Evolutionary conservation across 2,888 invertebrate species (phyloP).

Genomic region (Oscheius onirici): DNA sequence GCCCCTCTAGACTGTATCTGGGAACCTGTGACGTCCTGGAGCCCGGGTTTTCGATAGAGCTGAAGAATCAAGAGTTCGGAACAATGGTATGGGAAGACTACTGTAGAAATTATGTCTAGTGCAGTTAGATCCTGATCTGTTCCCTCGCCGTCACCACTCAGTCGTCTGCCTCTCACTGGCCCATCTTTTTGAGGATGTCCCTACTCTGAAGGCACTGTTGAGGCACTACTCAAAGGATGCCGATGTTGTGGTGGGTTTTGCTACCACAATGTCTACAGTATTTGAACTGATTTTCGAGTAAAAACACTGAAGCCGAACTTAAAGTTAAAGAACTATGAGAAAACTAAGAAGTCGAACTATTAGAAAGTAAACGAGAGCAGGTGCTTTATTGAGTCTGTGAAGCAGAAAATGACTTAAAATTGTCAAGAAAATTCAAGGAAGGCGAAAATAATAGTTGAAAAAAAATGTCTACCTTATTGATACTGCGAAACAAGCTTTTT

Average conservation of each 20-base stretch:
- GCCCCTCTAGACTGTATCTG: slow-evolving; percentile 7
- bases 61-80: slow-evolving; percentile 15
- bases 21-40: slow-evolving; percentile 24
- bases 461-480: too few relatives aligned
- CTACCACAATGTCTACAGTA: background rate
- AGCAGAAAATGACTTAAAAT: too few relatives aligned
- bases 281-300: slow-evolving; percentile 1
- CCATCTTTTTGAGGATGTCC: slow-evolving; percentile 24
- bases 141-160: slow-evolving; percentile 6
- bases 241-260: background rate
- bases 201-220: slow-evolving; percentile 1
- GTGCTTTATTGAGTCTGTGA: too few relatives aligned
- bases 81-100: slow-evolving; percentile 8
- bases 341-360: background rate
- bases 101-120: too few relatives aligned
- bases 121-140: slow-evolving; percentile 11
- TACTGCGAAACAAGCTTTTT: too few relatives aligned
- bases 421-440: too few relatives aligned
- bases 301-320: too few relatives aligned
- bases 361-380: too few relatives aligned
- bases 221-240: background rate
- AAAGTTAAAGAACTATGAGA: background rate
- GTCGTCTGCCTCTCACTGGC: slow-evolving; percentile 23
- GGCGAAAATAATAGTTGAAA: too few relatives aligned
- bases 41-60: slow-evolving; percentile 13